Evolutionary conservation across 2,888 invertebrate genomes (phyloP).

Genomic region (Acanthopleura granulata): DNA sequence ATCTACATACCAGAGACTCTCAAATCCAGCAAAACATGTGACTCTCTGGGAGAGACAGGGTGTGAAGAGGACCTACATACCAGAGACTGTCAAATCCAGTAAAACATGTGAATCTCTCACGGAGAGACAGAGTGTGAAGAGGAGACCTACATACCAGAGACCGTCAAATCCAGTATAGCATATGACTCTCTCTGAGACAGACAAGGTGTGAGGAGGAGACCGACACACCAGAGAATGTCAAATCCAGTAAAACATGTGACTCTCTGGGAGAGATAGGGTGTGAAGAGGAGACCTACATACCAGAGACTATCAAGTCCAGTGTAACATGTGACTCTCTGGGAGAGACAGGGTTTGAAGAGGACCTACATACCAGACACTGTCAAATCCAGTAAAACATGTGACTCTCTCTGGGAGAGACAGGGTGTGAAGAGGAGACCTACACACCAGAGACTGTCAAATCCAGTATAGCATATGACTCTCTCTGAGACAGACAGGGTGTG

Average conservation of each 20-base stretch:
- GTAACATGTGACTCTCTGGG: constrained; percentile 81
- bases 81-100: constrained; percentile 92
- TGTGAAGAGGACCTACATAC: constrained; percentile 86
- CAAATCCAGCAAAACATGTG: constrained; percentile 80
- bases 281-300: constrained; percentile 82
- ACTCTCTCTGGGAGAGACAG: constrained; percentile 86
- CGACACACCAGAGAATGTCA: constrained; percentile 87
- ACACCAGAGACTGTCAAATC: constrained; percentile 90
- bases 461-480: constrained; percentile 78
- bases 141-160: constrained; percentile 79
- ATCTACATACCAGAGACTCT: constrained; percentile 82
- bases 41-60: constrained; percentile 86
- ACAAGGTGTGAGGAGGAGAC: constrained; percentile 87
- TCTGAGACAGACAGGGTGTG: constrained; percentile 87
- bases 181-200: constrained; percentile 84
- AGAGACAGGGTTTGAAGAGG: constrained; percentile 86
- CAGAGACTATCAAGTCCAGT: constrained; percentile 92
- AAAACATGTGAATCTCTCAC: constrained; percentile 81
- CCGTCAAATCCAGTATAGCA: constrained; percentile 87
- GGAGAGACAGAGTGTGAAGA: constrained; percentile 77
- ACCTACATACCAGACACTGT: constrained; percentile 89
- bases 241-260: constrained; percentile 82
- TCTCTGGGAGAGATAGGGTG: constrained; percentile 84
- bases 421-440: constrained; percentile 87
- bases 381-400: constrained; percentile 78